Percentiles rank a stretch among this genome's conserved stretches.
phyloP scores from a whole-genome alignment of 2,113 vertebrate species.

The Megatriorchis doriae region DNA sequence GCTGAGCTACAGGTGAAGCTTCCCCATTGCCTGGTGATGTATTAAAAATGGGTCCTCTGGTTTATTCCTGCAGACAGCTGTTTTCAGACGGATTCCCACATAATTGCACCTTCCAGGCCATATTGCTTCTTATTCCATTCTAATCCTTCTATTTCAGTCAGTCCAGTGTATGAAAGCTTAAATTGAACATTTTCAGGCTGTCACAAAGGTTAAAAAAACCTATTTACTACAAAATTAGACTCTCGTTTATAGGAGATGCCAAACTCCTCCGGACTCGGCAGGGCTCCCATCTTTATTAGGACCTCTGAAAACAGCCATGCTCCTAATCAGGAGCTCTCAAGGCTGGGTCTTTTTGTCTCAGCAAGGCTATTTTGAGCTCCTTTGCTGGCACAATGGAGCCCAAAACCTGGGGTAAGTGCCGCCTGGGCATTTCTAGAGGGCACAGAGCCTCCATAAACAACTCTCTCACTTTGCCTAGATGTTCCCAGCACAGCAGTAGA shows the following conservation, averaged over 20 bases:
- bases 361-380: not conserved
- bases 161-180: not conserved
- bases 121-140: constrained; percentile 5
- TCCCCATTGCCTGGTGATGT: not conserved
- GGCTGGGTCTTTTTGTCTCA: not conserved
- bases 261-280: not conserved
- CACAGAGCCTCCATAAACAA: not conserved
- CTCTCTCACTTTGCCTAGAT: not conserved
- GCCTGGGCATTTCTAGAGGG: not conserved
- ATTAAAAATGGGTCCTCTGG: not conserved
- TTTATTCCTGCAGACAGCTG: not conserved
- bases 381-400: not conserved
- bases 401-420: not conserved
- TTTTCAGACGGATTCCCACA: not conserved
- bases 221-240: constrained; percentile 29
- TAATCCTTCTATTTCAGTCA: constrained; percentile 23
- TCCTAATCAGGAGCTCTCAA: not conserved
- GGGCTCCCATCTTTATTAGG: not conserved
- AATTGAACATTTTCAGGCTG: constrained; percentile 5
- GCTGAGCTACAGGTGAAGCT: not conserved
- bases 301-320: not conserved
- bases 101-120: constrained; percentile 19
- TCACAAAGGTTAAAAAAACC: constrained; percentile 33
- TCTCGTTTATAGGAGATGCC: not conserved
- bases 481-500: not conserved